A percentile compares a stretch with the other conserved stretches of the same genome.
These are phyloP conservation scores for Pemphredon lugubris DNA, from an alignment of 2,888 invertebrate species.

Conservation along the genomic window DNA sequence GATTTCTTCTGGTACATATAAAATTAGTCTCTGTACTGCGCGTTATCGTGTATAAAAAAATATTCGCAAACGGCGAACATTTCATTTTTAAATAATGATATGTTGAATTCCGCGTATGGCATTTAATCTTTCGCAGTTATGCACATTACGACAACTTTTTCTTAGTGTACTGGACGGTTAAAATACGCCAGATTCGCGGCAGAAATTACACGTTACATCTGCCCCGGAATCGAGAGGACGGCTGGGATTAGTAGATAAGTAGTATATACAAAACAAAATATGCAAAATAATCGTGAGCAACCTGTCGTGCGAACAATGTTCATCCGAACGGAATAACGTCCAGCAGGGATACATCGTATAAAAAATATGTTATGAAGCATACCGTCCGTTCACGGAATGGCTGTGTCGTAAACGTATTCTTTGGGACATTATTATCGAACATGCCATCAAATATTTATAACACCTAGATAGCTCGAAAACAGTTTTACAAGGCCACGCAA, in stretches of 20 bases:
- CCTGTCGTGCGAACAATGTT: background rate
- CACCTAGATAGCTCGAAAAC: conserved; percentile 17
- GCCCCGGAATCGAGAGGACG: conserved; percentile 43
- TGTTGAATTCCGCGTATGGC: conserved; percentile 12
- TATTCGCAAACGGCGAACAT: background rate
- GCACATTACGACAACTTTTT: conserved; percentile 12
- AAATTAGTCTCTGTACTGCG: conserved; percentile 25
- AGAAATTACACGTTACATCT: conserved; percentile 11
- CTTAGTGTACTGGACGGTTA: conserved; percentile 60
- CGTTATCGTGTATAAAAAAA: background rate
- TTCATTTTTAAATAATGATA: conserved; percentile 16
- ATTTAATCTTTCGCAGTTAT: conserved; percentile 9
- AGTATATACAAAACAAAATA: conserved; percentile 33
- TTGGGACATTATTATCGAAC: conserved; percentile 51
- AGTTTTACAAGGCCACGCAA: conserved; percentile 22
- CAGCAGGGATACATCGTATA: conserved; percentile 9
- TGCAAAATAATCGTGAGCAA: conserved; percentile 19
- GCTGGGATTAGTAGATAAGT: conserved; percentile 16
- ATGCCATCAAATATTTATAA: conserved; percentile 41
- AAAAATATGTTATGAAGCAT: background rate
- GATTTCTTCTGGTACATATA: conserved; percentile 12
- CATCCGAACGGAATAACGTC: background rate
- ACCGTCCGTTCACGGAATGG: background rate
- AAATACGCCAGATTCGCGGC: conserved; percentile 24
- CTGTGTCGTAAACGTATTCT: conserved; percentile 26